Conservation (phyloP, 2,797 vertebrate species). For the Ptychadena robeensis region DNA sequence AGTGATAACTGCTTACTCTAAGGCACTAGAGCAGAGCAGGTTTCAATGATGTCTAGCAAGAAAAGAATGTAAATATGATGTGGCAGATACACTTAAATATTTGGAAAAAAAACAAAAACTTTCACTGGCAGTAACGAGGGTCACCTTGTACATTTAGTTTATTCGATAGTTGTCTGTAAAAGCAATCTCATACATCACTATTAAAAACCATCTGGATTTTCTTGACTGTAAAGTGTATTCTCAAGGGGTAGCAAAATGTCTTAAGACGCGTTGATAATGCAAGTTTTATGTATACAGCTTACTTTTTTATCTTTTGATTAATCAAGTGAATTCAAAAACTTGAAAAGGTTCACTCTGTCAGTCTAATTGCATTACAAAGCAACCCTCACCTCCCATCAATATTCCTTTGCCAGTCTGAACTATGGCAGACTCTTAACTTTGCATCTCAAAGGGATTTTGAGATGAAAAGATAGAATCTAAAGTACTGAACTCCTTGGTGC, state of each 20-base stretch:
- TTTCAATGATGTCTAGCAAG: too few relatives aligned
- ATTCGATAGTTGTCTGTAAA: neutral
- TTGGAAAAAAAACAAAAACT: neutral
- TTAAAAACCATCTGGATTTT: slow-evolving; percentile 2
- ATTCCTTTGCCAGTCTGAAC: slow-evolving; percentile 30
- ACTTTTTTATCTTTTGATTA: slow-evolving; percentile 16
- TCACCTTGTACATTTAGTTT: neutral
- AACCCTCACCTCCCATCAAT: slow-evolving; percentile 11
- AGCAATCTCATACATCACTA: neutral
- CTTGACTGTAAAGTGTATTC: neutral
- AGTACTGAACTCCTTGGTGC: slow-evolving; percentile 32
- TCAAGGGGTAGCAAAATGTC: neutral
- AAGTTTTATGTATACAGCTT: slow-evolving; percentile 20
- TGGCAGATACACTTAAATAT: neutral
- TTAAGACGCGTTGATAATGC: slow-evolving; percentile 17
- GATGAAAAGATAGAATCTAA: slow-evolving; percentile 43
- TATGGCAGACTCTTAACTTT: slow-evolving; percentile 39
- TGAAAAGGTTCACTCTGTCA: slow-evolving; percentile 14
- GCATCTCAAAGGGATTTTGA: slow-evolving; percentile 40
- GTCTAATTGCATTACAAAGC: slow-evolving; percentile 41
- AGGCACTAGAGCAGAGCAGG: too few relatives aligned
- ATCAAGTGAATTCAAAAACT: slow-evolving; percentile 13
- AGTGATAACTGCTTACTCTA: too few relatives aligned
- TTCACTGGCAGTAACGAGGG: neutral
- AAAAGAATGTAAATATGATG: too few relatives aligned